Conservation (phyloP, 2,113 vertebrate species). For the Callipepla californica region DNA sequence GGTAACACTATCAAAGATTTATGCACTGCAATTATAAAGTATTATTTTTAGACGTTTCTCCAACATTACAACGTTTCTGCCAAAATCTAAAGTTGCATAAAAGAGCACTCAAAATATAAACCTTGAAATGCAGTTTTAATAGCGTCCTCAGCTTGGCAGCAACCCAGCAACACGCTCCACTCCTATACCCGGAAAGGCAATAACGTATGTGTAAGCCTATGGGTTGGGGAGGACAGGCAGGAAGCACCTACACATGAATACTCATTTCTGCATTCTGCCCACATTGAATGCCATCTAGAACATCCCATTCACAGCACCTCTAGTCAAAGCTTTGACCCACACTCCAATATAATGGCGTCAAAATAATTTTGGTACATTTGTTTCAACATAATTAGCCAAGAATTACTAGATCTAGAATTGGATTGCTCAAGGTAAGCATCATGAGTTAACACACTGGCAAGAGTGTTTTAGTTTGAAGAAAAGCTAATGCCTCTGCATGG, state of each 20-base stretch:
- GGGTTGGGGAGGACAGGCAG: not conserved
- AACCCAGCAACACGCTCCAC: not conserved
- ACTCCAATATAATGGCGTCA: fast-evolving
- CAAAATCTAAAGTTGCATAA: constrained; percentile 21
- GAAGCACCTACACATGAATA: not conserved
- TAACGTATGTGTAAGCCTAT: not conserved
- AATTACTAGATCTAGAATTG: not conserved
- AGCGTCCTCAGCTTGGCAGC: constrained; percentile 5
- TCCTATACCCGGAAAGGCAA: not conserved
- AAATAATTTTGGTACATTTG: not conserved
- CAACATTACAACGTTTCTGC: not conserved
- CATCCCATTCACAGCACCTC: not conserved
- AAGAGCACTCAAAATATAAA: constrained; percentile 35
- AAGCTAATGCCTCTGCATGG: not conserved
- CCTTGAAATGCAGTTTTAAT: constrained; percentile 45
- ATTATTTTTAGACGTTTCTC: constrained; percentile 30
- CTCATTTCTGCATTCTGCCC: not conserved
- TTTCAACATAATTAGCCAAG: not conserved
- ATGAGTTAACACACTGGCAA: not conserved
- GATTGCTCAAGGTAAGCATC: not conserved
- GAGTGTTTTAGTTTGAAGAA: not conserved
- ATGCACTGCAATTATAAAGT: not conserved
- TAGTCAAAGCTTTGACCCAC: not conserved
- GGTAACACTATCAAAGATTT: not conserved
- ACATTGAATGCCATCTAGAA: not conserved